phyloP scores from a whole-genome alignment of 1,140 invertebrate genomes.

The Nixonia krombeini region DNA sequence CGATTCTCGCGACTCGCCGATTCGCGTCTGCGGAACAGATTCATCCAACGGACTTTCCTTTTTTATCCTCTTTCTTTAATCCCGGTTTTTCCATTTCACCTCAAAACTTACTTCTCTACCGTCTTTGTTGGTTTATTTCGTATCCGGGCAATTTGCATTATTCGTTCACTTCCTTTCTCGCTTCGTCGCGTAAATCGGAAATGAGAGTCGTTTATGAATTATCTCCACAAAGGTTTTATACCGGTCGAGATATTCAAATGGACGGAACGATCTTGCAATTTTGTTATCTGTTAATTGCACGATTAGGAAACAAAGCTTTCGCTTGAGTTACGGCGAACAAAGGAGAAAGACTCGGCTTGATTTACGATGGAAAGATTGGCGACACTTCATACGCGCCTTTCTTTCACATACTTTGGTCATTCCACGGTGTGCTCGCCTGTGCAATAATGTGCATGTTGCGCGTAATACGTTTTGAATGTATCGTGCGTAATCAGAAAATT shows the following conservation, averaged over 20 bases:
- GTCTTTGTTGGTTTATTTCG: too few relatives aligned
- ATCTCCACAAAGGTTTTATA: too few relatives aligned
- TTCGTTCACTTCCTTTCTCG: too few relatives aligned
- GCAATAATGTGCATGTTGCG: conserved; percentile 41
- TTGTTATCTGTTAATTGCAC: conserved; percentile 38
- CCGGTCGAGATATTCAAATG: too few relatives aligned
- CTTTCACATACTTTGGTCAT: conserved; percentile 50
- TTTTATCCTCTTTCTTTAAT: too few relatives aligned
- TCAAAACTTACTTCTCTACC: too few relatives aligned
- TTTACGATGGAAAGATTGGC: conserved; percentile 53
- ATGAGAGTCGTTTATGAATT: too few relatives aligned
- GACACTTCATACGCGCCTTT: conserved; percentile 48
- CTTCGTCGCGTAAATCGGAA: too few relatives aligned
- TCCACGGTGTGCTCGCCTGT: conserved; percentile 40
- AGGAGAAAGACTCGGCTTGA: conserved; percentile 48
- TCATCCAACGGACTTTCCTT: conserved; percentile 1
- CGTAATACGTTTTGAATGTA: conserved; percentile 47
- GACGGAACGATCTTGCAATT: too few relatives aligned
- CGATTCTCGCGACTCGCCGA: conserved; percentile 45
- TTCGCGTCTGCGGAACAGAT: conserved; percentile 26
- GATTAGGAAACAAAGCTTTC: conserved; percentile 51
- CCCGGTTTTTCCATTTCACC: too few relatives aligned
- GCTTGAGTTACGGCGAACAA: conserved; percentile 50
- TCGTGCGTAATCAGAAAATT: conserved; percentile 6
- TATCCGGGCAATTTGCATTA: too few relatives aligned